These are phyloP conservation scores for Julus scanicus DNA, from an alignment of 2,888 invertebrate species.

Conservation along the genomic window DNA sequence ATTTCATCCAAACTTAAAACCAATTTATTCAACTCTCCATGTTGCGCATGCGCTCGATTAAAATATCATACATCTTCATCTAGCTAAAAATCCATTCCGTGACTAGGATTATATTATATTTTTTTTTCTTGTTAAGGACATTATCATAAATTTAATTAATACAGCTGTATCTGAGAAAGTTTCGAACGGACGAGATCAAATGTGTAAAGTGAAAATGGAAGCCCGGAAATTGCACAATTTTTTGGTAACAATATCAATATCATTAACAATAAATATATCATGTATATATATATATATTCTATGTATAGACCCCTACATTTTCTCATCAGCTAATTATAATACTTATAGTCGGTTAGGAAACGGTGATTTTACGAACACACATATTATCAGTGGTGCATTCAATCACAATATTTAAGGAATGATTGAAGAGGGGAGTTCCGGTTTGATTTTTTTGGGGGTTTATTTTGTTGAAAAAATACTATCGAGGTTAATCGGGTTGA, in stretches of 20 bases:
- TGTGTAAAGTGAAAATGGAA: constrained; percentile 1
- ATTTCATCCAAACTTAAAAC: too few relatives aligned
- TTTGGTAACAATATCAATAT: neutral
- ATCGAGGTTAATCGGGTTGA: neutral
- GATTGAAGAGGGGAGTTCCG: too few relatives aligned
- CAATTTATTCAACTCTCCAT: too few relatives aligned
- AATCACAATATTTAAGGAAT: neutral
- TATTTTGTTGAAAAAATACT: neutral
- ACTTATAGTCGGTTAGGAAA: neutral
- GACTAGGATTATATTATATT: too few relatives aligned
- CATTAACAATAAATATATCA: neutral
- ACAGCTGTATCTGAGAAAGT: neutral
- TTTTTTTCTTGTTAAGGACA: too few relatives aligned
- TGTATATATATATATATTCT: neutral
- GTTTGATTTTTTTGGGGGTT: neutral
- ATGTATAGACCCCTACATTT: neutral
- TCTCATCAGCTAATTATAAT: neutral
- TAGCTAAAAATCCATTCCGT: too few relatives aligned
- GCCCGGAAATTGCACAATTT: neutral
- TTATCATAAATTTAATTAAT: too few relatives aligned
- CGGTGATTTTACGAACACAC: neutral
- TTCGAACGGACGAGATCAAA: neutral
- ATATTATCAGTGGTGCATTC: neutral
- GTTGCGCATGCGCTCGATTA: too few relatives aligned
- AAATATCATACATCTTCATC: too few relatives aligned